phyloP scores from a whole-genome alignment of 2,113 vertebrate genomes.

The Otolemur garnettii region DNA sequence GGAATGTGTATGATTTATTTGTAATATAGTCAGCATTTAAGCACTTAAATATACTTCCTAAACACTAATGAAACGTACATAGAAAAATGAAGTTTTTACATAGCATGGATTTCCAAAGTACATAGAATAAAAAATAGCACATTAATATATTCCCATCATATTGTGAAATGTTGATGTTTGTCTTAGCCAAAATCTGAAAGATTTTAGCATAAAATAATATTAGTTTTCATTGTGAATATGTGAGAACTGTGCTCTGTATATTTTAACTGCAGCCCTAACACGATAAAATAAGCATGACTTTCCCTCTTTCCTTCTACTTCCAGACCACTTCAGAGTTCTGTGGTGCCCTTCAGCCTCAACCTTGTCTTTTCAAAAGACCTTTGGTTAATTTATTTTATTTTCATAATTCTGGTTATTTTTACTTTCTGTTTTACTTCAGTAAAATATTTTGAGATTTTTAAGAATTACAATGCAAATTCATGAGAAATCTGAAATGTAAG shows the following conservation, averaged over 20 bases:
- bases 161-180: slow-evolving; percentile 1
- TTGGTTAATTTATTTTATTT: slow-evolving; percentile 42
- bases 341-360: not conserved
- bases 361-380: not conserved
- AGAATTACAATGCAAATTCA: not conserved
- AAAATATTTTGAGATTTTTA: slow-evolving; percentile 33
- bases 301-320: not conserved
- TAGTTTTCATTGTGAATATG: not conserved
- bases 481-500: not conserved
- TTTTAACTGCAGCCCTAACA: slow-evolving; percentile 15
- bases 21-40: not conserved
- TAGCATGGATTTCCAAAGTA: slow-evolving; percentile 22
- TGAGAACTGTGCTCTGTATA: not conserved
- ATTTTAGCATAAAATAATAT: slow-evolving; percentile 30
- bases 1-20: not conserved
- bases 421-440: not conserved
- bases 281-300: not conserved
- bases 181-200: slow-evolving; percentile 4
- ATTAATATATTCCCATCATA: not conserved
- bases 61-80: not conserved
- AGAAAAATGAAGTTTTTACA: not conserved
- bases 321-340: not conserved
- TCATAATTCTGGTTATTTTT: slow-evolving; percentile 31
- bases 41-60: not conserved
- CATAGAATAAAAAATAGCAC: not conserved